Conservation (phyloP, 1,140 invertebrate species). For the Drosophila gunungcola region DNA sequence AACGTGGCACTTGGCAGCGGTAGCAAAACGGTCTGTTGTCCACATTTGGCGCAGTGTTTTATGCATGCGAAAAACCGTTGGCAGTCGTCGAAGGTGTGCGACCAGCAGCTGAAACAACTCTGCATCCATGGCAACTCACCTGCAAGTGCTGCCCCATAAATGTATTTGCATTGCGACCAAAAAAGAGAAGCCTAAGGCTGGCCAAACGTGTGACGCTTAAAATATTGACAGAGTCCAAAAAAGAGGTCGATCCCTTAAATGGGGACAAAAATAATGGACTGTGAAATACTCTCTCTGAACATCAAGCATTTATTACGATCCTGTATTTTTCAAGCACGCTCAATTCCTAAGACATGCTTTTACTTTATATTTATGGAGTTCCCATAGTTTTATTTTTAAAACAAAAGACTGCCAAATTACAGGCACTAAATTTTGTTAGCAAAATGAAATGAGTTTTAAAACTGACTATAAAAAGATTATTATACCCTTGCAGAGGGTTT, state of each 20-base stretch:
- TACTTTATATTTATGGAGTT: no score
- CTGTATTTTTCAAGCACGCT: no score
- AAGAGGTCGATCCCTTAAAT: background rate
- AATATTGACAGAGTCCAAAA: constrained; percentile 12
- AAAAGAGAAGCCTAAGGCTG: constrained; percentile 19
- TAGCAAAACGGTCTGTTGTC: constrained; percentile 38
- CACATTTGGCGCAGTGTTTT: constrained; percentile 38
- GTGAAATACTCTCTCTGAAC: background rate
- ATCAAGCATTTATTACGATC: background rate
- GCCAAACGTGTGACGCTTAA: constrained; percentile 10
- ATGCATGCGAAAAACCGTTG: constrained; percentile 41
- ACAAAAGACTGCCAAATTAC: background rate
- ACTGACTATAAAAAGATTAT: no score
- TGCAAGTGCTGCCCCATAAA: constrained; percentile 37
- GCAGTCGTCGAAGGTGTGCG: constrained; percentile 40
- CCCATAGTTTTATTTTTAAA: no score
- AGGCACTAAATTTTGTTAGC: background rate
- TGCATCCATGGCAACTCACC: constrained; percentile 1
- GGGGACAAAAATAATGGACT: background rate
- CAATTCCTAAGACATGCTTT: no score
- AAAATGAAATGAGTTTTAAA: background rate
- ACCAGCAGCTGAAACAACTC: constrained; percentile 46
- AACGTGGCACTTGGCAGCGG: constrained; percentile 40
- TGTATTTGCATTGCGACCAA: constrained; percentile 40
- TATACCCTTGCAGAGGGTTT: no score